Conservation (phyloP, 2,888 invertebrate species). For the Acronicta psi region DNA sequence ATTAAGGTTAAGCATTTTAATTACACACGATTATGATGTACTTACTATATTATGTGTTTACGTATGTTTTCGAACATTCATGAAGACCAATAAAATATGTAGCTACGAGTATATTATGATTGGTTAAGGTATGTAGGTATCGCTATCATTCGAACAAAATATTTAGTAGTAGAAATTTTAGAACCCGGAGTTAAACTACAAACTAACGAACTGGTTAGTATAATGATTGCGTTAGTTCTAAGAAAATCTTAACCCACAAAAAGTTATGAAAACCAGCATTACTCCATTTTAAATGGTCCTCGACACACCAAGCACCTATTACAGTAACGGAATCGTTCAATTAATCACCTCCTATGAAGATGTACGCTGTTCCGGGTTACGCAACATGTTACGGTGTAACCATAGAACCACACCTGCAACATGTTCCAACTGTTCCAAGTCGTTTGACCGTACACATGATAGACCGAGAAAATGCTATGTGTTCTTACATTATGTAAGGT, state of each 20-base stretch:
- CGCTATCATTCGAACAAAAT: not conserved
- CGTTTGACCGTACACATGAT: conserved; percentile 48
- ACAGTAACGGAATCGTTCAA: conserved; percentile 11
- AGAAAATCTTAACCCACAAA: conserved; percentile 8
- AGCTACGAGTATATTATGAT: not conserved
- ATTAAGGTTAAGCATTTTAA: conserved; percentile 22
- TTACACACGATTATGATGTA: conserved; percentile 4
- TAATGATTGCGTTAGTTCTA: not conserved
- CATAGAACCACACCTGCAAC: conserved; percentile 30
- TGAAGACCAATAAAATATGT: too few species aligned
- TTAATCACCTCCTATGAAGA: conserved; percentile 29
- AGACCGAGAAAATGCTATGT: conserved; percentile 40
- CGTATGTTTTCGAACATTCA: too few species aligned
- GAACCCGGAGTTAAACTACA: not conserved
- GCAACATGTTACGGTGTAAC: conserved; percentile 9
- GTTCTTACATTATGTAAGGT: conserved; percentile 40
- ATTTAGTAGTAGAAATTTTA: not conserved
- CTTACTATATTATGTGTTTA: conserved; percentile 1
- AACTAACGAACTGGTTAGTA: too few species aligned
- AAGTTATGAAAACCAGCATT: conserved; percentile 15
- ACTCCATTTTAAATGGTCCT: conserved; percentile 4
- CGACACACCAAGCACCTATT: conserved; percentile 1
- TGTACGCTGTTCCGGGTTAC: conserved; percentile 39
- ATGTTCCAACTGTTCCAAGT: conserved; percentile 55
- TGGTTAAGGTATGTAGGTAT: not conserved